phyloP scores from a whole-genome alignment of 1,140 invertebrate species.

The Trichonephila clavipes region DNA sequence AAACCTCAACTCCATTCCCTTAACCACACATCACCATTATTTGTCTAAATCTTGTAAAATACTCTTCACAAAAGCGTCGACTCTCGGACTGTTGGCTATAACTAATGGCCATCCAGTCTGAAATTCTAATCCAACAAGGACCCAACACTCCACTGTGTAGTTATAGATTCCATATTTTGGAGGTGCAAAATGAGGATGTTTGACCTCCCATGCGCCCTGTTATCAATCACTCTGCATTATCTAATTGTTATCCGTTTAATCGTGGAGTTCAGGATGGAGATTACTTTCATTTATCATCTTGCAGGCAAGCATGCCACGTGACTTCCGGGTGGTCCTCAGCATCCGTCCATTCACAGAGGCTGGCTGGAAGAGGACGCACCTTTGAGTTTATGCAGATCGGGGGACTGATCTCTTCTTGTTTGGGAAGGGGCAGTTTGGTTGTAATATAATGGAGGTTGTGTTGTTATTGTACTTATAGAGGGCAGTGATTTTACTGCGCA shows the following conservation, averaged over 20 bases:
- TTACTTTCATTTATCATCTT: conserved; percentile 60
- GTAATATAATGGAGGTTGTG: not conserved
- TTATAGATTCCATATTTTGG: conserved; percentile 59
- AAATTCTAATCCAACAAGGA: conserved; percentile 54
- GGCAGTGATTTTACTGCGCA: not conserved
- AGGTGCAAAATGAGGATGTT: conserved; percentile 45
- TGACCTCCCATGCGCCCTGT: conserved; percentile 22
- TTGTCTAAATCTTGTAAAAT: conserved; percentile 30
- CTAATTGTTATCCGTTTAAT: conserved; percentile 64
- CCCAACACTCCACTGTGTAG: conserved; percentile 23
- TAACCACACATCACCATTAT: not conserved
- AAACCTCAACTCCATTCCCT: not conserved
- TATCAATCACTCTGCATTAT: conserved; percentile 63
- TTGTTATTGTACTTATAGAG: not conserved
- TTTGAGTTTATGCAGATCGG: conserved; percentile 29
- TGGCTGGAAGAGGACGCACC: not conserved
- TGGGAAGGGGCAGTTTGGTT: not conserved
- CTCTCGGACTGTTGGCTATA: conserved; percentile 13
- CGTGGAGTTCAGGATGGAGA: conserved; percentile 33
- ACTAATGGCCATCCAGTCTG: conserved; percentile 42
- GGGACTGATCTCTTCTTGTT: conserved; percentile 12
- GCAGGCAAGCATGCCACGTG: conserved; percentile 18
- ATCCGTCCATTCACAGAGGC: conserved; percentile 16
- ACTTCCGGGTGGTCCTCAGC: conserved; percentile 31
- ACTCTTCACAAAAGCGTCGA: conserved; percentile 22